Evolutionary conservation across 2,888 invertebrate genomes (phyloP).

Genomic region (Polydrusus pterygomalis): DNA sequence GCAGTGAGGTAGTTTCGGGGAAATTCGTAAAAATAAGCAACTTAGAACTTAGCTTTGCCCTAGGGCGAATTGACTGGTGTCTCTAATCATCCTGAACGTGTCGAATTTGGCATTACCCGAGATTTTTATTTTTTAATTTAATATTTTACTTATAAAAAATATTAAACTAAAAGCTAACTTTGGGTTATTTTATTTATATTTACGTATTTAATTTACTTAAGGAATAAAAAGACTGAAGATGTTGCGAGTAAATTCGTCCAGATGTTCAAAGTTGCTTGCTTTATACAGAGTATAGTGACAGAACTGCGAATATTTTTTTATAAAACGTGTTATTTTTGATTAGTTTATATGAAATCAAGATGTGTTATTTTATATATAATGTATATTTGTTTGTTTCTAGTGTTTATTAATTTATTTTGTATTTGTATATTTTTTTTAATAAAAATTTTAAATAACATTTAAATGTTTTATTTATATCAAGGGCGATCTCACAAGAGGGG

Average conservation of each 20-base stretch:
- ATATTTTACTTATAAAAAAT: neutral
- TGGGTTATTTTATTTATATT: neutral
- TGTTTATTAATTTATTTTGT: slow-evolving; percentile 1
- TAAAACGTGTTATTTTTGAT: neutral
- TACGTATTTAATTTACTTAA: neutral
- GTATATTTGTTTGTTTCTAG: neutral
- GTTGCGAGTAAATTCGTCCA: slow-evolving; percentile 21
- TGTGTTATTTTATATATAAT: slow-evolving; percentile 5
- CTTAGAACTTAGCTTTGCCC: neutral
- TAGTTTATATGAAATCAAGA: neutral
- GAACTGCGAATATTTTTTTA: neutral
- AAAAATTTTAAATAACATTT: neutral
- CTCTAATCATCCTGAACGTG: neutral
- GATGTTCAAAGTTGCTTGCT: slow-evolving; percentile 12
- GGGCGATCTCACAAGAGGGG: too few species aligned
- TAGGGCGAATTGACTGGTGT: slow-evolving; percentile 16
- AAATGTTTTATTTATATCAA: neutral
- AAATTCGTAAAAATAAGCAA: neutral
- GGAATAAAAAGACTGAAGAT: slow-evolving; percentile 18
- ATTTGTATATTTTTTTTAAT: slow-evolving; percentile 21
- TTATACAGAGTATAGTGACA: neutral
- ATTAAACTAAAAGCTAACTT: neutral
- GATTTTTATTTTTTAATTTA: too few species aligned
- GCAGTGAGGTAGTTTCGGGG: neutral
- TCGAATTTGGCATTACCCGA: neutral